Evolutionary conservation across 2,113 vertebrate species (phyloP).

Genomic region (Scomber japonicus): DNA sequence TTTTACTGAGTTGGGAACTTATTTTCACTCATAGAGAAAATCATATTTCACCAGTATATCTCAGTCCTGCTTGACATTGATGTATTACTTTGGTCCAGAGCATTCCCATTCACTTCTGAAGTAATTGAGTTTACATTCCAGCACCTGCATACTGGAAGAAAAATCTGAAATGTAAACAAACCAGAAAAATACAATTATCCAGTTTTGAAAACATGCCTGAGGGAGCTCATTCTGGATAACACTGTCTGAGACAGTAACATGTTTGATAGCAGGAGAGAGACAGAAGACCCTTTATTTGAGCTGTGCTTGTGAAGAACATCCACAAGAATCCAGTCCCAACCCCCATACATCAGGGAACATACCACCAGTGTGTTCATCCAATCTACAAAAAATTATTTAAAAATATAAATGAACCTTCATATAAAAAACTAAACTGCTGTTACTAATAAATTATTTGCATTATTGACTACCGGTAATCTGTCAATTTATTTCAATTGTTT

Average conservation of each 20-base stretch:
- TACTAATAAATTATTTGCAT: not conserved
- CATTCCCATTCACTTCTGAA: slow-evolving; percentile 54
- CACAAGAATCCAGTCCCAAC: slow-evolving; percentile 4
- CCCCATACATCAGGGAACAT: not conserved
- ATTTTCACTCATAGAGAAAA: slow-evolving; percentile 69
- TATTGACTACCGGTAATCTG: no score
- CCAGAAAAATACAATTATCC: slow-evolving; percentile 60
- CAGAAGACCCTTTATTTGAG: slow-evolving; percentile 6
- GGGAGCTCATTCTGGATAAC: slow-evolving; percentile 30
- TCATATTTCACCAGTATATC: slow-evolving; percentile 64
- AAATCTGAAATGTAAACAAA: slow-evolving; percentile 67
- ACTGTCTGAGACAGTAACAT: slow-evolving; percentile 22
- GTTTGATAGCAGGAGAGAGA: slow-evolving; percentile 32
- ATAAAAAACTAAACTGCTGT: not conserved
- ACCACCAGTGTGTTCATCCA: not conserved
- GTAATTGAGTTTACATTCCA: slow-evolving; percentile 67
- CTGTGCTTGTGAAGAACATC: slow-evolving; percentile 1
- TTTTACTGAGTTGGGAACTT: slow-evolving; percentile 61
- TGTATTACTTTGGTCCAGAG: slow-evolving; percentile 66
- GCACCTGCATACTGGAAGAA: slow-evolving; percentile 48
- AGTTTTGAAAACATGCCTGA: slow-evolving; percentile 30
- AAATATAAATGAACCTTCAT: not conserved
- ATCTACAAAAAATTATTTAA: not conserved
- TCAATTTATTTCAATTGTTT: no score
- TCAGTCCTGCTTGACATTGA: slow-evolving; percentile 71